A percentile compares a stretch with the other conserved stretches of the same genome.
Conservation (phyloP, 2,113 vertebrate genomes). For the Datnioides undecimradiatus region DNA sequence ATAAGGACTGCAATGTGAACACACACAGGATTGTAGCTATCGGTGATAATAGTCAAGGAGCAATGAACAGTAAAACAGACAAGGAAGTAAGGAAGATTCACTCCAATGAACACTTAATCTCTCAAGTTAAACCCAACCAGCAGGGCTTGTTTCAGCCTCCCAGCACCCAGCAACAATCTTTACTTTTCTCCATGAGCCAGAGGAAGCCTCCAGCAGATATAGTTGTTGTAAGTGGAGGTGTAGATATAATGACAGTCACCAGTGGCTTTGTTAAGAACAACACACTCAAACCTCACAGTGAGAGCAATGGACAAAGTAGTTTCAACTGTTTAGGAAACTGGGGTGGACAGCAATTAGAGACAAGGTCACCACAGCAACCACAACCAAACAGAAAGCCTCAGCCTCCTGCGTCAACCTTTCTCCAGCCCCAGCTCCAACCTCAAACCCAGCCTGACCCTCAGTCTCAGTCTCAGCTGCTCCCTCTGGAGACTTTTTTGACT, state of each 20-base stretch:
- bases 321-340: slow-evolving; percentile 75
- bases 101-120: slow-evolving; percentile 68
- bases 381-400: slow-evolving; percentile 62
- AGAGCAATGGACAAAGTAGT: slow-evolving; percentile 58
- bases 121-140: slow-evolving; percentile 68
- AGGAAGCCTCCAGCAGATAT: slow-evolving; percentile 72
- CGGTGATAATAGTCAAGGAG: slow-evolving; percentile 47
- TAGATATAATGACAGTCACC: slow-evolving; percentile 62
- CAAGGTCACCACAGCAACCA: slow-evolving; percentile 43
- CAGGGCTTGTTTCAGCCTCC: slow-evolving; percentile 70
- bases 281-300: slow-evolving; percentile 68
- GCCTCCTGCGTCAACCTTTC: slow-evolving; percentile 56
- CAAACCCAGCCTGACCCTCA: slow-evolving; percentile 57
- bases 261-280: slow-evolving; percentile 72
- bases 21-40: slow-evolving; percentile 21
- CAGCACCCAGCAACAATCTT: slow-evolving; percentile 58
- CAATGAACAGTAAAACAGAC: slow-evolving; percentile 59
- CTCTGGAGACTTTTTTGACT: slow-evolving; percentile 75
- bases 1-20: slow-evolving; percentile 60
- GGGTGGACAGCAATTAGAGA: slow-evolving; percentile 67
- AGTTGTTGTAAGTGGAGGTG: slow-evolving; percentile 64
- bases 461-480: slow-evolving; percentile 66
- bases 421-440: slow-evolving; percentile 70
- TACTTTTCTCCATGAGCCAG: slow-evolving; percentile 75
- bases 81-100: slow-evolving; percentile 66